Evolutionary conservation across 2,113 vertebrate genomes (phyloP).

Genomic region (Eudyptes chrysolophus): DNA sequence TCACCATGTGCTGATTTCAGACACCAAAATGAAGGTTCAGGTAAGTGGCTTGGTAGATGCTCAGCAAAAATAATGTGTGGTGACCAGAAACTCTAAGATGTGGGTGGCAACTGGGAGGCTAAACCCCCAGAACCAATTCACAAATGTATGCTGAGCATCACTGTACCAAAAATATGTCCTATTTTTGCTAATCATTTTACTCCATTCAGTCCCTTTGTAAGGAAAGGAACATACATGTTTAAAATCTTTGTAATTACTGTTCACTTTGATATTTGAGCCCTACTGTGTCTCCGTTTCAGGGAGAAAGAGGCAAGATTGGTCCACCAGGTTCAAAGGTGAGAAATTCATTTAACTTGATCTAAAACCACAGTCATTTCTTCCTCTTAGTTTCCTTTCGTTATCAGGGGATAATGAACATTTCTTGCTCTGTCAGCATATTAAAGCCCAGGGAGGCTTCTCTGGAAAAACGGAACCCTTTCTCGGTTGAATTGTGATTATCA

Average conservation of each 20-base stretch:
- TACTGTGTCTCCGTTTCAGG: conserved; percentile 50
- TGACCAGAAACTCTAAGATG: not conserved
- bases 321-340: conserved; percentile 73
- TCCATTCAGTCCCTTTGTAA: not conserved
- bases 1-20: not conserved
- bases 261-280: not conserved
- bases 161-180: not conserved
- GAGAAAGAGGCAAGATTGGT: conserved; percentile 72
- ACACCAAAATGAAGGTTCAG: not conserved
- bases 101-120: not conserved
- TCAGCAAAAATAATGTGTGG: not conserved
- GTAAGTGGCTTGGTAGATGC: not conserved
- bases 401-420: not conserved
- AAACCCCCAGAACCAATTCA: not conserved
- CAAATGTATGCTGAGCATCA: not conserved
- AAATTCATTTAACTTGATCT: not conserved
- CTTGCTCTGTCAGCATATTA: not conserved
- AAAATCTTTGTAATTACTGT: not conserved
- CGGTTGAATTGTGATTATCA: not conserved
- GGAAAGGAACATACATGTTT: not conserved
- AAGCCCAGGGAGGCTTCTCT: not conserved
- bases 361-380: not conserved
- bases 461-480: not conserved
- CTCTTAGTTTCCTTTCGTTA: not conserved
- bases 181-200: not conserved